phyloP scores from a whole-genome alignment of 2,797 vertebrate genomes.

The Onychomys torridus region DNA sequence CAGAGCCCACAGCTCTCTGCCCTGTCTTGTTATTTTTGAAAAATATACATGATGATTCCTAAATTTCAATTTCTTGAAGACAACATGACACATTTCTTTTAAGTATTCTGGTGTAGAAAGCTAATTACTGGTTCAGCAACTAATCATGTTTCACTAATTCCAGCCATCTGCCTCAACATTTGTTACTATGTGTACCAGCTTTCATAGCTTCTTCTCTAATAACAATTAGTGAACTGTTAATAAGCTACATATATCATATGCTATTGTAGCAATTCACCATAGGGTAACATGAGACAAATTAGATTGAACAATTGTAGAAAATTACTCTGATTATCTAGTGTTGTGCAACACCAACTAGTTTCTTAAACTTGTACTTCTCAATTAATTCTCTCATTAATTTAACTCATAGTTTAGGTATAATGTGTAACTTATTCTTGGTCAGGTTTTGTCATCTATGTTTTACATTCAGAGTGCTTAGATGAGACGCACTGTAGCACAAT shows the following conservation, averaged over 20 bases:
- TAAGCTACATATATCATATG: conserved; percentile 96
- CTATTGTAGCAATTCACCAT: conserved; percentile 91
- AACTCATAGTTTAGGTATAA: conserved; percentile 95
- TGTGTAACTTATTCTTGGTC: conserved; percentile 94
- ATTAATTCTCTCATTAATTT: conserved; percentile 99
- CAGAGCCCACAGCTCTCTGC: conserved; percentile 12
- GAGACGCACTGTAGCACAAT: conserved; percentile 92
- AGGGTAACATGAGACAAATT: conserved; percentile 95
- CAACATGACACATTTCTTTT: conserved; percentile 81
- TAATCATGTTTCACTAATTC: conserved; percentile 92
- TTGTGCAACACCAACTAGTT: conserved; percentile 88
- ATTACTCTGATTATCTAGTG: conserved; percentile 94
- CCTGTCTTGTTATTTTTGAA: conserved; percentile 59
- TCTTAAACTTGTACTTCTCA: conserved; percentile 90
- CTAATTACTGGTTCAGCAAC: conserved; percentile 87
- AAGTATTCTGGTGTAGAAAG: conserved; percentile 86
- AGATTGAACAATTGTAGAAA: conserved; percentile 95
- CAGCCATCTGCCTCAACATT: conserved; percentile 95
- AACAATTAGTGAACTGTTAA: conserved; percentile 98
- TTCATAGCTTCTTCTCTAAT: conserved; percentile 91
- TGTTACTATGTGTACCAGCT: conserved; percentile 89
- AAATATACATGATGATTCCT: neutral
- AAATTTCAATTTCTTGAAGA: conserved; percentile 57
- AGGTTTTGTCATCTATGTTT: conserved; percentile 91
- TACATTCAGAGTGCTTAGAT: conserved; percentile 92